Conservation (phyloP, 2,797 vertebrate genomes). For the Takifugu rubripes region DNA sequence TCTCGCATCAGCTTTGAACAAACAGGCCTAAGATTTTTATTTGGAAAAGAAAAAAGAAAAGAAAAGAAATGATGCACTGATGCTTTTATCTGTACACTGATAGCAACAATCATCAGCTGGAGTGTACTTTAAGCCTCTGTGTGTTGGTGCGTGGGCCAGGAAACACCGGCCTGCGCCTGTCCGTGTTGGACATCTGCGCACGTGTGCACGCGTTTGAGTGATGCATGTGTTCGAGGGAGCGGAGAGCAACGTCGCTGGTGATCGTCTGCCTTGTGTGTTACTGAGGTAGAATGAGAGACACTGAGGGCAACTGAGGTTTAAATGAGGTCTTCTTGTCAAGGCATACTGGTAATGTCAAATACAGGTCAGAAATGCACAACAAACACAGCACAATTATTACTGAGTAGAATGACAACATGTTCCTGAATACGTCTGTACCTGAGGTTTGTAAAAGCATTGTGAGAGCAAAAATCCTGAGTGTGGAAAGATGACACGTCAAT, state of each 20-base stretch:
- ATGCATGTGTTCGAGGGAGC: slow-evolving; percentile 34
- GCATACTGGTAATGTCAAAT: slow-evolving; percentile 72
- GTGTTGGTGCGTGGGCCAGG: slow-evolving; percentile 33
- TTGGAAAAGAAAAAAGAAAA: neutral
- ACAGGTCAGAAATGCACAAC: slow-evolving; percentile 69
- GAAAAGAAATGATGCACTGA: slow-evolving; percentile 24
- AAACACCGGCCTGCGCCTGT: slow-evolving; percentile 27
- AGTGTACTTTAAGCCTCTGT: slow-evolving; percentile 46
- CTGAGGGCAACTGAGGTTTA: slow-evolving; percentile 69
- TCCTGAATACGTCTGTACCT: slow-evolving; percentile 76
- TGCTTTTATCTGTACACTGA: slow-evolving; percentile 36
- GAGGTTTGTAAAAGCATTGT: slow-evolving; percentile 70
- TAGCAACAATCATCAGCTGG: slow-evolving; percentile 30
- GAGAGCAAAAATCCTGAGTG: slow-evolving; percentile 67
- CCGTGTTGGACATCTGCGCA: slow-evolving; percentile 30
- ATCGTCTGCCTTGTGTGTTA: slow-evolving; percentile 49
- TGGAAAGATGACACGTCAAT: slow-evolving; percentile 59
- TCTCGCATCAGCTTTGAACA: slow-evolving; percentile 52
- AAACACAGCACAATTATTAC: slow-evolving; percentile 70
- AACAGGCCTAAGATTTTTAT: slow-evolving; percentile 32
- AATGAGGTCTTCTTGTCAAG: slow-evolving; percentile 72
- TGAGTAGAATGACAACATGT: slow-evolving; percentile 70
- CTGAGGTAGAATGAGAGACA: slow-evolving; percentile 76
- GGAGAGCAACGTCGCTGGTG: slow-evolving; percentile 37
- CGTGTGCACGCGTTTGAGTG: slow-evolving; percentile 15